Percentiles rank a stretch among this genome's conserved stretches.
phyloP scores from a whole-genome alignment of 2,797 vertebrate species.

The Onychomys arenicola region DNA sequence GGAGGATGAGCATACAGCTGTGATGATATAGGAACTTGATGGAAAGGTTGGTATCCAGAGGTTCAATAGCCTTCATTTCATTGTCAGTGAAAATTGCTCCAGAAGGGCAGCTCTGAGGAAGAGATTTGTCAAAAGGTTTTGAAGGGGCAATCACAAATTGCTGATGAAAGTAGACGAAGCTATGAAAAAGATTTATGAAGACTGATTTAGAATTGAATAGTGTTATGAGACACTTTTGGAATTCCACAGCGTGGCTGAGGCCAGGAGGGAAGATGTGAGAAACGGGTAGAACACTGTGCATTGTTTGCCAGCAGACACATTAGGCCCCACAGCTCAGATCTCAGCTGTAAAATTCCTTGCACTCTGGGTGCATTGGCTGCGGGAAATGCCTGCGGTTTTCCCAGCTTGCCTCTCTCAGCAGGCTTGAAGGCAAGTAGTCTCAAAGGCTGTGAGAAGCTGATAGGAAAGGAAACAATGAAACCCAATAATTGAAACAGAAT shows the following conservation, averaged over 20 bases:
- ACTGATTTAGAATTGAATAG: conserved; percentile 67
- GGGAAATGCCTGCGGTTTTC: conserved; percentile 77
- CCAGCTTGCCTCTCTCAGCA: conserved; percentile 63
- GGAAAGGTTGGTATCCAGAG: conserved; percentile 20
- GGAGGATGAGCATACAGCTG: not conserved
- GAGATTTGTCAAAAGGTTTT: conserved; percentile 71
- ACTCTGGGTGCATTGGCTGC: conserved; percentile 36
- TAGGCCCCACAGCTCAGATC: conserved; percentile 60
- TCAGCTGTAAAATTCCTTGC: conserved; percentile 62
- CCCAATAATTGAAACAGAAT: conserved; percentile 64
- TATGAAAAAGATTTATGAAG: conserved; percentile 79
- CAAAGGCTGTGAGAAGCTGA: conserved; percentile 75
- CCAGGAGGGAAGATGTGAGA: conserved; percentile 75
- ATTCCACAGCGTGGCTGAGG: conserved; percentile 62
- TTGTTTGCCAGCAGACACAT: conserved; percentile 78
- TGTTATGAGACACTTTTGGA: conserved; percentile 79
- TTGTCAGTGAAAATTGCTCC: conserved; percentile 62
- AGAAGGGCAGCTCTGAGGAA: conserved; percentile 54
- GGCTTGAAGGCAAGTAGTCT: conserved; percentile 54
- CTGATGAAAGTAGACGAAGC: conserved; percentile 78
- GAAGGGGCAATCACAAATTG: conserved; percentile 73
- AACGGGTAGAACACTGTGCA: conserved; percentile 50
- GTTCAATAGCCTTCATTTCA: conserved; percentile 29
- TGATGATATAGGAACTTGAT: conserved; percentile 24
- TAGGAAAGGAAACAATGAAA: conserved; percentile 73